These are phyloP conservation scores for Palythoa caribaeorum DNA, from an alignment of 92 coral and sea anemone species.

Conservation along the genomic window DNA sequence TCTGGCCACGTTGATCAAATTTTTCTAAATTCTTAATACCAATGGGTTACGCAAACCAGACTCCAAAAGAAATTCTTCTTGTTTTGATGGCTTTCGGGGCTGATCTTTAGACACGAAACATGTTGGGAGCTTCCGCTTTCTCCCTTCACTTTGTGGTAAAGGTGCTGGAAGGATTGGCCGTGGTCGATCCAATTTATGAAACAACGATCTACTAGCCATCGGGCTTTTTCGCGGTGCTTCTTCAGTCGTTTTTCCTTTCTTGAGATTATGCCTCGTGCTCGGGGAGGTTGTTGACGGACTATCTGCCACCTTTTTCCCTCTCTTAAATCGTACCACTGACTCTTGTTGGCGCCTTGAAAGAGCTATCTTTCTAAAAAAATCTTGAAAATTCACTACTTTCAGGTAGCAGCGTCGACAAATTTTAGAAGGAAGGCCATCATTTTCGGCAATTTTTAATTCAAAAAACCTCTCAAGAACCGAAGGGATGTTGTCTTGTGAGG, in stretches of 20 bases:
- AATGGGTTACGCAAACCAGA: not conserved
- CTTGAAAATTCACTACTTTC: slow-evolving; percentile 27
- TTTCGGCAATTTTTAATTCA: slow-evolving; percentile 23
- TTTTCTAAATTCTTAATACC: not conserved
- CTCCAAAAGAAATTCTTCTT: not conserved
- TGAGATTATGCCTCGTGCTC: slow-evolving; percentile 43
- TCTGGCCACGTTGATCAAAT: not conserved
- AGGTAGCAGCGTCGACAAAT: slow-evolving; percentile 36
- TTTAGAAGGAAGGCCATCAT: slow-evolving; percentile 43
- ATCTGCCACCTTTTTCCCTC: slow-evolving; percentile 27
- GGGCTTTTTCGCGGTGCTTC: slow-evolving; percentile 43
- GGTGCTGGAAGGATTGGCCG: slow-evolving; percentile 24
- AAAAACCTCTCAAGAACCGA: slow-evolving; percentile 21
- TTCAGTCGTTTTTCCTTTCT: slow-evolving; percentile 43
- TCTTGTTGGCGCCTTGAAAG: slow-evolving; percentile 51
- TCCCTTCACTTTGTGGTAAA: slow-evolving; percentile 8
- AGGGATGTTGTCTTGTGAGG: slow-evolving; percentile 29
- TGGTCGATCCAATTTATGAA: slow-evolving; percentile 26
- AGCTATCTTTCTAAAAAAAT: slow-evolving; percentile 26
- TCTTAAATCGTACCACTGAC: slow-evolving; percentile 46
- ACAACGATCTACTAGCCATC: slow-evolving; percentile 26
- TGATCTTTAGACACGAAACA: not conserved
- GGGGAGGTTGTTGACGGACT: slow-evolving; percentile 43
- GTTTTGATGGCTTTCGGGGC: not conserved
- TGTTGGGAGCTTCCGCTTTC: not conserved